Evolutionary conservation across 2,113 vertebrate genomes (phyloP).

Genomic region (Tinamus guttatus): DNA sequence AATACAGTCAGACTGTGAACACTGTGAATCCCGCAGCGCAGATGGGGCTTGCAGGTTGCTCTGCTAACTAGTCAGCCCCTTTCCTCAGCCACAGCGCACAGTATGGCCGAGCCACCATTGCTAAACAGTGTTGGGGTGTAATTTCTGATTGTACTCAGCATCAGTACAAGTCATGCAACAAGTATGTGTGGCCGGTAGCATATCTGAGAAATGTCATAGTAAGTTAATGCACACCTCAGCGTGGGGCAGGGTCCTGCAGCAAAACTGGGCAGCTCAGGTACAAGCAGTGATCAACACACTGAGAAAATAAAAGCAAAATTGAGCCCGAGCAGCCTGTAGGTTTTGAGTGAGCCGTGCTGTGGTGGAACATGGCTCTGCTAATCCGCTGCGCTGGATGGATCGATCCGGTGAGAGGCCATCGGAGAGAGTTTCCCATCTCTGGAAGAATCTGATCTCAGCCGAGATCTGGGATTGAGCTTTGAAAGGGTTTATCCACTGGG

Average conservation of each 20-base stretch:
- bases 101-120: neutral
- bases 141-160: neutral
- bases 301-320: neutral
- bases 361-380: neutral
- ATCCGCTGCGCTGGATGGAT: neutral
- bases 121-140: neutral
- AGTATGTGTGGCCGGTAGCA: fast-evolving
- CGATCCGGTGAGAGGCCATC: neutral
- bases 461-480: conserved; percentile 10
- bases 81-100: neutral
- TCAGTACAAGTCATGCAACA: neutral
- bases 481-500: neutral
- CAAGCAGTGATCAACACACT: neutral
- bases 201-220: neutral
- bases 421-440: neutral
- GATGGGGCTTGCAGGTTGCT: neutral
- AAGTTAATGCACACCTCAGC: neutral
- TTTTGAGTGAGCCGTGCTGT: neutral
- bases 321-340: neutral
- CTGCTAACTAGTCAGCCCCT: neutral
- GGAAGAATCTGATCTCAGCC: neutral
- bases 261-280: neutral
- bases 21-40: neutral
- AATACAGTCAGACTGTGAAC: neutral
- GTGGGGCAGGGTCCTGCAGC: neutral